These are phyloP conservation scores for Standfussiana lucernea DNA, from an alignment of 2,888 invertebrate species.

Conservation along the genomic window DNA sequence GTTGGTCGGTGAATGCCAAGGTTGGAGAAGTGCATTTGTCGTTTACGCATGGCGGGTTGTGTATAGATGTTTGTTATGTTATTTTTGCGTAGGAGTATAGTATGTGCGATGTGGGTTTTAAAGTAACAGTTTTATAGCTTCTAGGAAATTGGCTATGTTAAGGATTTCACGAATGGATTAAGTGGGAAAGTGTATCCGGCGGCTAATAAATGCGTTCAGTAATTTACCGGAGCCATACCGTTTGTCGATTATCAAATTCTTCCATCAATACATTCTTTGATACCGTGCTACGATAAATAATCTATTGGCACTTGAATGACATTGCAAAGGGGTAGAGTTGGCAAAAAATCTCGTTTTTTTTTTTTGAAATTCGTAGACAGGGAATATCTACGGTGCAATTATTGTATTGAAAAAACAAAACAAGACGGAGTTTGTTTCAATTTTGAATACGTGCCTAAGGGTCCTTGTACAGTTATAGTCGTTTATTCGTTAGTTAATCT, in stretches of 20 bases:
- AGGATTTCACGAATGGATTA: not conserved
- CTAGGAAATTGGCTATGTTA: not conserved
- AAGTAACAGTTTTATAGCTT: not conserved
- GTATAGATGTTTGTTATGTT: not conserved
- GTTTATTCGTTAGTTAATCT: not conserved
- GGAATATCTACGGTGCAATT: not conserved
- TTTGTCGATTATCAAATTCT: not conserved
- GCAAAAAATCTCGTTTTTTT: not conserved
- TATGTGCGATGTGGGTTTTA: not conserved
- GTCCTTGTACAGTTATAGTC: not conserved
- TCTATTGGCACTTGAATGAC: not conserved
- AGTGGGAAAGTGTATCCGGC: not conserved
- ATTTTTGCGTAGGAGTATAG: constrained; percentile 13
- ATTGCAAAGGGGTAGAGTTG: fast-evolving
- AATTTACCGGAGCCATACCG: not conserved
- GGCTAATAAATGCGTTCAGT: not conserved
- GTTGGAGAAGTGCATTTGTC: constrained; percentile 25
- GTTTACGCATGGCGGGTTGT: constrained; percentile 21
- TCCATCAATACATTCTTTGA: not conserved
- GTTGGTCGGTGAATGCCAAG: constrained; percentile 47
- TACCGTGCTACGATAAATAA: not conserved
- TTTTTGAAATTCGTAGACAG: not conserved
- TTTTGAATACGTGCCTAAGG: not conserved
- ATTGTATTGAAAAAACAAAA: not conserved
- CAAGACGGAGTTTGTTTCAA: not conserved